These are phyloP conservation scores for Poecilia wingei DNA, from an alignment of 2,797 vertebrate species.

Conservation along the genomic window DNA sequence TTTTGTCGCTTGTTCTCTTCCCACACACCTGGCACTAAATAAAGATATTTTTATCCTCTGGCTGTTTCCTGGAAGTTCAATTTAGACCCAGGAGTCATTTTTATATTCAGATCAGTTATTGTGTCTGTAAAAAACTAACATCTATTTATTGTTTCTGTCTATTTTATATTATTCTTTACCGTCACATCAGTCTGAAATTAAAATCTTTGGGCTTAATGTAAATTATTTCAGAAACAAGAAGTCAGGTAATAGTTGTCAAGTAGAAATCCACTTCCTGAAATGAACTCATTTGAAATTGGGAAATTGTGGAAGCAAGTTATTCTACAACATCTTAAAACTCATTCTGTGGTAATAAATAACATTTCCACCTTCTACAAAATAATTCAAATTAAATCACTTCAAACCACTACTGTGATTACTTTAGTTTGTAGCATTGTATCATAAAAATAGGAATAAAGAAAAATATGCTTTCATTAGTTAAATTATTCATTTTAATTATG, in stretches of 20 bases:
- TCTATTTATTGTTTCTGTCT: neutral
- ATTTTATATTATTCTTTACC: neutral
- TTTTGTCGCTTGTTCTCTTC: conserved; percentile 36
- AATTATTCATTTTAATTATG: neutral
- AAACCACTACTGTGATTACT: neutral
- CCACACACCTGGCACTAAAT: conserved; percentile 42
- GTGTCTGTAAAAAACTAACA: neutral
- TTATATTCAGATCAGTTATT: conserved; percentile 7
- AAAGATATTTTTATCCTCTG: conserved; percentile 51
- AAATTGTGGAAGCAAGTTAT: neutral
- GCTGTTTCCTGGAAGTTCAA: conserved; percentile 27
- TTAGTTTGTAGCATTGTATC: neutral
- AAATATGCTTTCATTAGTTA: neutral
- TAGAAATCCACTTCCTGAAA: neutral
- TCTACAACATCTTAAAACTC: neutral
- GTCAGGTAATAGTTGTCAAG: neutral
- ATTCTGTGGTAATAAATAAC: neutral
- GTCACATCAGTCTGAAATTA: neutral
- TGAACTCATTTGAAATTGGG: neutral
- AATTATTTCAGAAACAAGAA: neutral
- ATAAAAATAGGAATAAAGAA: neutral
- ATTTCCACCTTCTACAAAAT: neutral
- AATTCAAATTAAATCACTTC: neutral
- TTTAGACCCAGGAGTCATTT: conserved; percentile 12
- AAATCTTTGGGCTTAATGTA: neutral